Conservation (phyloP, 2,113 vertebrate genomes). For the cat (Felis catus) region F.catus_Fca126_mat1.0 CM031412.1:77259501-77260000, state of each 20-base stretch:
- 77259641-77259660: too few species aligned
- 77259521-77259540: too few species aligned
- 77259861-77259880: not conserved
- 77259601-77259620: too few species aligned
- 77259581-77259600: too few species aligned
- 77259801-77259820: not conserved
- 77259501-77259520: too few species aligned
- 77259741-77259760: not conserved
- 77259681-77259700: too few species aligned
- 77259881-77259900: rapidly evolving
- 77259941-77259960: not conserved
- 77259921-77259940: not conserved
- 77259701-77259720: too few species aligned
- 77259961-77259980: not conserved
- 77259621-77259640: too few species aligned
- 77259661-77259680: too few species aligned
- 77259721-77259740: too few species aligned
- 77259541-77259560: too few species aligned
- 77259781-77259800: not conserved
- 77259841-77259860: rapidly evolving
- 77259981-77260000: not conserved
- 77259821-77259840: rapidly evolving
- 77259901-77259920: not conserved
- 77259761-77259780: not conserved
- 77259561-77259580: too few species aligned